phyloP scores from a whole-genome alignment of 2,113 vertebrate species.

The Coracopsis vasa region DNA sequence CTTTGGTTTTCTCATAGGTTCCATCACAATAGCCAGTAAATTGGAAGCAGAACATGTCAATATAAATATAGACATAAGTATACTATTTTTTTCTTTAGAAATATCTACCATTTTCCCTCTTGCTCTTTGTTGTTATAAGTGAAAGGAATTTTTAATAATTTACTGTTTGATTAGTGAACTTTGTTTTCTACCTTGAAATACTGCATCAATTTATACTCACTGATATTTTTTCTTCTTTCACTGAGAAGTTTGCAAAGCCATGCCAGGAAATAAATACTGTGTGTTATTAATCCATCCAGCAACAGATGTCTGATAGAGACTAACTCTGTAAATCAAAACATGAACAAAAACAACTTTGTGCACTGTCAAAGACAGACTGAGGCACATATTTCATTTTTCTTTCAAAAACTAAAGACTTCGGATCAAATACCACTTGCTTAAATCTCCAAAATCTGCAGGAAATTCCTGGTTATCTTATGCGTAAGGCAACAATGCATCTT shows the following conservation, averaged over 20 bases:
- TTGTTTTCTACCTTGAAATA: not conserved
- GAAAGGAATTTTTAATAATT: conserved; percentile 33
- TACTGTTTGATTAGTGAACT: not conserved
- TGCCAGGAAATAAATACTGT: conserved; percentile 27
- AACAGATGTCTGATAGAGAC: conserved; percentile 45
- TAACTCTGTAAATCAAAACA: conserved; percentile 39
- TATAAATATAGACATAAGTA: not conserved
- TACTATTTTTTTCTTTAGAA: not conserved
- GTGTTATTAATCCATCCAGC: conserved; percentile 43
- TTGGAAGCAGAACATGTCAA: not conserved
- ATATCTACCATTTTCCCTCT: not conserved
- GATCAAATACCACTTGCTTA: not conserved
- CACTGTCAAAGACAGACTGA: not conserved
- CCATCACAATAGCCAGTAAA: not conserved
- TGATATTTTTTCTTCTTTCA: not conserved
- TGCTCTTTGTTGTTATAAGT: not conserved
- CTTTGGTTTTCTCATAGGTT: not conserved
- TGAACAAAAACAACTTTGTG: conserved; percentile 28
- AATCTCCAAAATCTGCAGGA: not conserved
- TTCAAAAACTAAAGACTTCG: not conserved
- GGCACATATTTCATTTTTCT: not conserved
- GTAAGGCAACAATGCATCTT: not conserved
- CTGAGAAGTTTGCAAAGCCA: not conserved
- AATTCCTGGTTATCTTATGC: not conserved
- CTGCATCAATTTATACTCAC: not conserved